Evolutionary conservation across 2,888 invertebrate genomes (phyloP).

Genomic region (Liodrosophila aerea): DNA sequence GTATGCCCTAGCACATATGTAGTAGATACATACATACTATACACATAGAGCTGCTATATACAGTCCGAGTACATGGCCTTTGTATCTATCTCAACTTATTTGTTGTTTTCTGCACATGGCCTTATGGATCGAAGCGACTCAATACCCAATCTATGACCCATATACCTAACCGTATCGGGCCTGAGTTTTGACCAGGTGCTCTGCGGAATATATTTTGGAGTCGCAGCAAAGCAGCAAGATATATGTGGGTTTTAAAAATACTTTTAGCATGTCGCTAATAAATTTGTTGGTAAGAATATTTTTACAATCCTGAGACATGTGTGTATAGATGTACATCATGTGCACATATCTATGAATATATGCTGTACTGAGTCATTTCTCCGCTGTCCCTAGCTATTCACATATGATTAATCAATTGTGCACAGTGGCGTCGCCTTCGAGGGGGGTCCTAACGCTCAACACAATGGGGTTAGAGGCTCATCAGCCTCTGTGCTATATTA

Average conservation of each 20-base stretch:
- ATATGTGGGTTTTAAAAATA: constrained; percentile 66
- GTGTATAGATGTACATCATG: constrained; percentile 6
- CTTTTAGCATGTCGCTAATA: constrained; percentile 64
- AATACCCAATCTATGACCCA: constrained; percentile 45
- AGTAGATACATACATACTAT: constrained; percentile 25
- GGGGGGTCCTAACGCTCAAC: constrained; percentile 4
- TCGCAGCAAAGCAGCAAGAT: constrained; percentile 33
- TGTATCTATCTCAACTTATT: constrained; percentile 8
- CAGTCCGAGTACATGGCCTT: not conserved
- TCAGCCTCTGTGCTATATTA: constrained; percentile 24
- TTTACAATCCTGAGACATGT: constrained; percentile 41
- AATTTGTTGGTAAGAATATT: constrained; percentile 54
- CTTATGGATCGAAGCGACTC: constrained; percentile 12
- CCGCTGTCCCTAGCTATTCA: constrained; percentile 52
- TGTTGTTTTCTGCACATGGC: constrained; percentile 39
- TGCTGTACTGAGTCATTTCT: constrained; percentile 61
- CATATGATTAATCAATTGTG: constrained; percentile 67
- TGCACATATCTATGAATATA: constrained; percentile 5
- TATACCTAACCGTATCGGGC: constrained; percentile 25
- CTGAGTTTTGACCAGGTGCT: constrained; percentile 36
- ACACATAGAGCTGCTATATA: too few species aligned
- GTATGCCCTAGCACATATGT: constrained; percentile 17
- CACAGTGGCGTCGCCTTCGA: constrained; percentile 42
- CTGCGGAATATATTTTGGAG: too few species aligned
- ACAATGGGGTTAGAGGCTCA: not conserved